Percentiles rank a stretch among this genome's conserved stretches.
These are phyloP conservation scores for Bombus fervidus DNA, from an alignment of 1,140 invertebrate species.

Conservation along the genomic window DNA sequence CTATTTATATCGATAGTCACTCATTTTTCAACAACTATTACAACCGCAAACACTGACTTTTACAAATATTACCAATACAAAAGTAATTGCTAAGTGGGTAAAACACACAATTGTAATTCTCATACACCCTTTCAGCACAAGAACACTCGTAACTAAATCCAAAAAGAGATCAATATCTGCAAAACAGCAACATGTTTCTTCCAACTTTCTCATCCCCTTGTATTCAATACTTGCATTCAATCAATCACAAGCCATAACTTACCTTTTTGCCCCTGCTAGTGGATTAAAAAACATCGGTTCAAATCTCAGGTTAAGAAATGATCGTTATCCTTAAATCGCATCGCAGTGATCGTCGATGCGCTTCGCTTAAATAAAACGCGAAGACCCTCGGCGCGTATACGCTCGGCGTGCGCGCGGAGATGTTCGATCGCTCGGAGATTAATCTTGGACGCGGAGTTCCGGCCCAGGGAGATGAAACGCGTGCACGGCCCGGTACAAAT, in stretches of 20 bases:
- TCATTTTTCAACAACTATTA: background rate
- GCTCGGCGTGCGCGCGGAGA: background rate
- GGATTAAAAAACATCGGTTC: background rate
- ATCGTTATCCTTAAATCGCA: background rate
- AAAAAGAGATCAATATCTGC: no score
- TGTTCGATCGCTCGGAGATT: slow-evolving; percentile 40
- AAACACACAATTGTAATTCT: background rate
- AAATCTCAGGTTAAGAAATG: background rate
- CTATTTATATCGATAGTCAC: background rate
- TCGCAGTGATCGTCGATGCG: no score
- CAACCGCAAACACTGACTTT: no score
- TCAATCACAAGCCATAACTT: background rate
- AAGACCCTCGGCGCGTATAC: background rate
- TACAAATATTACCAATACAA: background rate
- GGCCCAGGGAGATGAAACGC: slow-evolving; percentile 7
- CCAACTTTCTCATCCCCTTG: no score
- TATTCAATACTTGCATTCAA: background rate
- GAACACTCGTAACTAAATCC: no score
- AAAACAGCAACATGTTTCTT: no score
- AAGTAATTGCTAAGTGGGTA: background rate
- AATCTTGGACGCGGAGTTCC: slow-evolving; percentile 33
- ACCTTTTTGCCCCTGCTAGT: no score
- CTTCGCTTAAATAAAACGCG: background rate
- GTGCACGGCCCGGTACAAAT: slow-evolving; percentile 34
- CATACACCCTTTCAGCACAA: no score